Evolutionary conservation across 2,797 vertebrate species (phyloP), one percentile per base, ranked within the genome.

Genomic region (Acanthurus lineatus): DNA sequence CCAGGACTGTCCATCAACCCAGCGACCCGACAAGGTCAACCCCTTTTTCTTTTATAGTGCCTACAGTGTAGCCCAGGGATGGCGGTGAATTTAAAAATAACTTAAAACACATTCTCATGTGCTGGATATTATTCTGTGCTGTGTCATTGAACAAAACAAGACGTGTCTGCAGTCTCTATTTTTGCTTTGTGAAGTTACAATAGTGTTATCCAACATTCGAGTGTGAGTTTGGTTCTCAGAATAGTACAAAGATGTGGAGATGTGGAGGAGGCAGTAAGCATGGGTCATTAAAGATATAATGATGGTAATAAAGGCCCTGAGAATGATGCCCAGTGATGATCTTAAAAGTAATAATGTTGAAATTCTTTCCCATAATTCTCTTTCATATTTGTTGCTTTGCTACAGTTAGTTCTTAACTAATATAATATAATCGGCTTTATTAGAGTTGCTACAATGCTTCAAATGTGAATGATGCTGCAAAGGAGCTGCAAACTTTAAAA

Each of bases 1-100:
- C 54, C 53, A 68, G 53, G 72, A 45, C n/a, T 16, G 82, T 83
- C 77, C 79, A 69, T 81, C 69, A 79, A 74, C 49, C 17, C 68
- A 14, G 63, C 2, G 51, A 79, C 75, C 62, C 5, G 1, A 51
- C 75, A 72, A 85, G 74, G 83, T 72, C 82, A 68, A 19, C 47
- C 25, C 60, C 48, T 58, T 57, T 84, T 79, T 79, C 73, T 84
- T 42, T 56, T 9, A 80, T 38, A 6, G 59, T 61, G 69, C 38
- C 10, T 61, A 16, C 61, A 32, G 48, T 3, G 32, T 0, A 48
- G 73, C 17, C n/a, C 9, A 2, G 14, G 12, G 72, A 7, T 57
- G 49, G 20, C 54, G 57, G 1, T 19, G 2, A 12, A 17, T 38
- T 42, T 15, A n/a, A 60, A 51, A 52, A 32, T 40, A 61, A 49